Base-by-base conservation (phyloP, 2,113 vertebrate genomes). In the Chaetorhynchus papuensis region DNA sequence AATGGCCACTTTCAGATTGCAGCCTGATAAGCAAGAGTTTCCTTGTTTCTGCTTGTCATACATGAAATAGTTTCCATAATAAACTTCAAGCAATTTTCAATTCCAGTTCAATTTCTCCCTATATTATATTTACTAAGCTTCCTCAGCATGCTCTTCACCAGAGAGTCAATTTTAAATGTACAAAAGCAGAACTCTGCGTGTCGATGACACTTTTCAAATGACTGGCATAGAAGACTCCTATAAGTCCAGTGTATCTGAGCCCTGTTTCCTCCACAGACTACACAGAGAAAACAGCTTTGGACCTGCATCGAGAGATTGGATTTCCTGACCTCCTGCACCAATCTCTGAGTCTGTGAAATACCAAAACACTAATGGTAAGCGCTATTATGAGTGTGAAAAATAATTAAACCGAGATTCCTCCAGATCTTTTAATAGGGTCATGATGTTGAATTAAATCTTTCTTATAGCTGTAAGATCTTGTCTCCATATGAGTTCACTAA, bases 221-320 rank as follows among this genome's bases (percentile, higher is more conserved):
- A 78, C 28, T 65, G 15, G 6, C 9, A 31, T 31, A 2, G 11
- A 60, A 60, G 12, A 45, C 22, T 45, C 31, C 11, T 53, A 8
- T 11, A 39, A 79, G 17, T 39, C 21, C 39, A 10, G 2, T 18
- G 2, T 31, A 13, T 28, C 6, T 4, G n/a, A 90, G 41, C 17
- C 14, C 31, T 37, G 5, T 66, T 89, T 83, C 22, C 16, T 81
- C 35, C 64, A 45, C 9, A 66, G 20, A 11, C 24, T 84, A 28
- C 33, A 69, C 28, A 23, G 11, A 57, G 26, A 69, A 9, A 69
- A 20, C 9, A 60, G 24, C 15, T 88, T 57, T 69, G 24, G 26
- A 47, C 28, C 7, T 9, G 26, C 1, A 0, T 2, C 41, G 26
- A 31, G 42, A 83, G 8, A 28, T 1, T 52, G 31, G 28, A 44